Base-by-base conservation (phyloP, 2,888 invertebrate genomes). In the Germaria angustata region DNA sequence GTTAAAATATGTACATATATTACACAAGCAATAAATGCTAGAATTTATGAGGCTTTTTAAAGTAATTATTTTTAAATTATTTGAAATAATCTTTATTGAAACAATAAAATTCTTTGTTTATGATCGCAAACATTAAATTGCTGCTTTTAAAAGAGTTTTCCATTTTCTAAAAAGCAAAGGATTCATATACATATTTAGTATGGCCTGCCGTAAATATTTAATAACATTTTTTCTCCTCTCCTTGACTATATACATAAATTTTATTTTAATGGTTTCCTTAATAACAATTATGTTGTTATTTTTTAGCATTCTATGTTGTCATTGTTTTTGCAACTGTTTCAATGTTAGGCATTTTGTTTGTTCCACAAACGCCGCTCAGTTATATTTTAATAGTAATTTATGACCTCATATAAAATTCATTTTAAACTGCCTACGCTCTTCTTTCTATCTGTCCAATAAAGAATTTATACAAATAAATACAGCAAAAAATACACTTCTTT, bases 361-460 rank as follows among this genome's bases (percentile, higher is more conserved):
- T 57, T 63, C 36, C 39, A 68, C 53, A 53, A 69, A 68, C 55
- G n/a, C n/a, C n/a, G 46, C 34, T 59, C 8, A 55, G 51, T 69
- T 69, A 36, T 36, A 53, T 34, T 68, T 61, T 46, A 44, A 11
- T 63, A 69, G 24, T 34, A 49, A 75, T 69, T 80, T 75, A 80
- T 80, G 49, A 17, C 11, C 39, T 9, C n/a, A 68, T 57, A 69
- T 63, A 69, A 69, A 69, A 65, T 69, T 75, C 17, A 46, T 41
- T 63, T 80, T 22, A 49, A 80, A 80, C 65, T 69, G 49, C 80
- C 63, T 69, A 63, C 75, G 39, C 32, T 13, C n/a, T 0, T 44
- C 15, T 20, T 20, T 13, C 6, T 20, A 1, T 39, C 4, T 51
- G 17, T 53, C 3, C n/a, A 6, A 11, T 49, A n/a, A 20, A 28